These are phyloP conservation scores for Neodiprion fabricii DNA, from an alignment of 1,140 invertebrate species.

Conservation along the genomic window DNA sequence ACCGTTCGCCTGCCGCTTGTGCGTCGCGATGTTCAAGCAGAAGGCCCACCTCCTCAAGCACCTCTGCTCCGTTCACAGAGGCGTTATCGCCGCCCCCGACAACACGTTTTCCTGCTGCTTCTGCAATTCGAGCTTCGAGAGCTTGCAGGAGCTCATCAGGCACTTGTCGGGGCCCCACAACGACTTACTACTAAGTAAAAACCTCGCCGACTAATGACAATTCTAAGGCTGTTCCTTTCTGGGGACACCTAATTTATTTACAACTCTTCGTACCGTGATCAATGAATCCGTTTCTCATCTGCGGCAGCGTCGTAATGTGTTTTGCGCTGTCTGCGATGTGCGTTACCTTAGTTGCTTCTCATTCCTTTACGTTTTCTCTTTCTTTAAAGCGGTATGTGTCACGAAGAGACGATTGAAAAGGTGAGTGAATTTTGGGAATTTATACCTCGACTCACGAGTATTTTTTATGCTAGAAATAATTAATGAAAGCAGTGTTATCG, in stretches of 20 bases:
- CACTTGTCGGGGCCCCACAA: constrained; percentile 87
- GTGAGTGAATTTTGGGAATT: too few species aligned
- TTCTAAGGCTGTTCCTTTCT: constrained; percentile 40
- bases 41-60: constrained; percentile 86
- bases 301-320: too few species aligned
- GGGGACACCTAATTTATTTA: constrained; percentile 20
- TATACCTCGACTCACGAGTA: too few species aligned
- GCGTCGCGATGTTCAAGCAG: constrained; percentile 88
- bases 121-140: constrained; percentile 83
- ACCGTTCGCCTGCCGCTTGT: constrained; percentile 84
- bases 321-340: too few species aligned
- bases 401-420: too few species aligned
- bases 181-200: constrained; percentile 84
- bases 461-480: too few species aligned
- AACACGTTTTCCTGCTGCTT: constrained; percentile 84
- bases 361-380: too few species aligned
- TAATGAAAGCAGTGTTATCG: too few species aligned
- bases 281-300: too few species aligned
- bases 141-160: constrained; percentile 81
- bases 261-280: background rate
- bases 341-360: too few species aligned
- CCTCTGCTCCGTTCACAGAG: constrained; percentile 84
- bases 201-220: constrained; percentile 72
- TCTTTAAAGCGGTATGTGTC: too few species aligned
- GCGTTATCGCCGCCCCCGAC: constrained; percentile 77